A percentile compares a stretch with the other conserved stretches of the same genome.
Evolutionary conservation across 2,113 vertebrate species (phyloP).

Genomic region (Ariopsis seemanni): DNA sequence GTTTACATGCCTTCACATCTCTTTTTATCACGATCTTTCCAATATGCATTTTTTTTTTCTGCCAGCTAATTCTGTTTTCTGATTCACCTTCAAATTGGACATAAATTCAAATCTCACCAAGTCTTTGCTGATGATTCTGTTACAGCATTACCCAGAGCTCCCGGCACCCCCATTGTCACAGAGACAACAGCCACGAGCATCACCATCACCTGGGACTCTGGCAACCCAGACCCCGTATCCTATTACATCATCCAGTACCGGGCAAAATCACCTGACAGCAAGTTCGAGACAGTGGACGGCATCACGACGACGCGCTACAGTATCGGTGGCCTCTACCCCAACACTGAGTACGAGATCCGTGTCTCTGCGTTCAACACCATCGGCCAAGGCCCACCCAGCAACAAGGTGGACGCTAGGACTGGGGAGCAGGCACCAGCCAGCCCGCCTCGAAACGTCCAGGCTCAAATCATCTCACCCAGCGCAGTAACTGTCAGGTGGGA

Average conservation of each 20-base stretch:
- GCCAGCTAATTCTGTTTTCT: background rate
- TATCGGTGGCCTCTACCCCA: conserved; percentile 95
- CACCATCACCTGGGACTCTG: conserved; percentile 98
- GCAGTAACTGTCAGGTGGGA: conserved; percentile 98
- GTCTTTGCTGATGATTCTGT: background rate
- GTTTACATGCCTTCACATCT: background rate
- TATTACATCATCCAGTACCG: conserved; percentile 98
- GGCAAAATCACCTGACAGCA: conserved; percentile 91
- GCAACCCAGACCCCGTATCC: conserved; percentile 93
- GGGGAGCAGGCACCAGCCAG: conserved; percentile 95
- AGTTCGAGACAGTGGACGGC: conserved; percentile 93
- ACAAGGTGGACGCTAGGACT: conserved; percentile 87
- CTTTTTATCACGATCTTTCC: background rate
- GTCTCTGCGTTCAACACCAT: conserved; percentile 96
- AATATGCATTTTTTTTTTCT: background rate
- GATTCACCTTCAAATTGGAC: background rate
- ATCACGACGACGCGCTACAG: conserved; percentile 98
- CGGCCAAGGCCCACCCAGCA: conserved; percentile 90
- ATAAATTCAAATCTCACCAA: background rate
- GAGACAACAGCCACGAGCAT: conserved; percentile 97
- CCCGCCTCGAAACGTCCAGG: conserved; percentile 90
- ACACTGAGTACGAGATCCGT: conserved; percentile 95
- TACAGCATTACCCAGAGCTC: conserved; percentile 92
- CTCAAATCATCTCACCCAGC: conserved; percentile 87
- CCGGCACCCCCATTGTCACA: conserved; percentile 89